Percentiles rank a stretch among this genome's conserved stretches.
Evolutionary conservation across 2,888 invertebrate species (phyloP).

Genomic region (Beris chalybata): DNA sequence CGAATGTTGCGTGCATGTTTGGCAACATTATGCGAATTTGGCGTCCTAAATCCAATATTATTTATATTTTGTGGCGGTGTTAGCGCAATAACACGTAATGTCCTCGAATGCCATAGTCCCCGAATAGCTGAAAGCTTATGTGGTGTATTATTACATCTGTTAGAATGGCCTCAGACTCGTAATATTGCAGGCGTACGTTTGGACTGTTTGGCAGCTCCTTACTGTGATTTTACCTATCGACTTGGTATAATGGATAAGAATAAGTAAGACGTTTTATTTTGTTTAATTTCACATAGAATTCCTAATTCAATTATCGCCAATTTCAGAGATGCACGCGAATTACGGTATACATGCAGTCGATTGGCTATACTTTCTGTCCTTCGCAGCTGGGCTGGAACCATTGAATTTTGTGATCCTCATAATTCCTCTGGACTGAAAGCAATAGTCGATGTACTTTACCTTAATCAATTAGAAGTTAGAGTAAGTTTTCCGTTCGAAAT

Average conservation of each 20-base stretch:
- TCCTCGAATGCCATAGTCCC: conserved; percentile 83
- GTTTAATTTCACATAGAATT: not conserved
- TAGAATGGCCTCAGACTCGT: conserved; percentile 82
- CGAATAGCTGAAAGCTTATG: conserved; percentile 89
- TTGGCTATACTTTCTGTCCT: conserved; percentile 80
- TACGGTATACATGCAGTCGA: conserved; percentile 82
- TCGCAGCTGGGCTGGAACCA: conserved; percentile 88
- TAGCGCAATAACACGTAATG: conserved; percentile 76
- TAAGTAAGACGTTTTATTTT: conserved; percentile 58
- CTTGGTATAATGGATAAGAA: conserved; percentile 72
- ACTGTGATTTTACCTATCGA: conserved; percentile 86
- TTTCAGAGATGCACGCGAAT: conserved; percentile 72
- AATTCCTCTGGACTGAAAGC: conserved; percentile 75
- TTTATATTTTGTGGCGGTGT: conserved; percentile 83
- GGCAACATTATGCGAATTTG: conserved; percentile 86
- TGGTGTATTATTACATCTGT: conserved; percentile 80
- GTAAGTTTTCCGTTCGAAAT: conserved; percentile 61
- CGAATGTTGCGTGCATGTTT: conserved; percentile 81
- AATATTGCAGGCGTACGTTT: conserved; percentile 76
- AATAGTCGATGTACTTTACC: conserved; percentile 77
- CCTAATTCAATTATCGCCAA: not conserved
- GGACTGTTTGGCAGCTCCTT: conserved; percentile 86
- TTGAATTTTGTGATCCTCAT: conserved; percentile 82
- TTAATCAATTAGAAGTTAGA: conserved; percentile 86
- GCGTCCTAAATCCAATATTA: conserved; percentile 78